Evolutionary conservation across 37 sponge, comb jelly and placozoan genomes (phyloP).

Genomic region (Theonella swinhoei): DNA sequence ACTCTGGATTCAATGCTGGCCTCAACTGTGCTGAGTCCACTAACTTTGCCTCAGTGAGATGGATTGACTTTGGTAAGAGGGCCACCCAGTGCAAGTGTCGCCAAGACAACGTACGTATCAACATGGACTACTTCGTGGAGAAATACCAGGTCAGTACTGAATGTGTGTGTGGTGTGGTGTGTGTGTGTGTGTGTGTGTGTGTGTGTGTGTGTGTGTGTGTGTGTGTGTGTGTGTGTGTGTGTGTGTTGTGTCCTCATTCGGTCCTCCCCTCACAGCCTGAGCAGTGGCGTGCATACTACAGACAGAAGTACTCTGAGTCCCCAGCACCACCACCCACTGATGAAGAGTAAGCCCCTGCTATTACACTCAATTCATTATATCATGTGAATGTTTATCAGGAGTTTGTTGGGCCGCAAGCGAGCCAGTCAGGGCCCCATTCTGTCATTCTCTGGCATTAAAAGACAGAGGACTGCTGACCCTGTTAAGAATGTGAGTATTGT

Average conservation of each 20-base stretch:
- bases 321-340: neutral
- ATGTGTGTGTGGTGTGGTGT: neutral
- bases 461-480: conserved; percentile 12
- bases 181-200: too few relatives aligned
- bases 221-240: conserved; percentile 20
- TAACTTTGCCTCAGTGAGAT: conserved; percentile 90
- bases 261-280: neutral
- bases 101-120: conserved; percentile 83
- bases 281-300: conserved; percentile 23
- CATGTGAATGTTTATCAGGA: neutral
- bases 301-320: neutral
- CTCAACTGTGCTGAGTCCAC: conserved; percentile 98
- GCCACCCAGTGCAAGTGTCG: conserved; percentile 88
- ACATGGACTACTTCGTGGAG: conserved; percentile 94
- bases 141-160: conserved; percentile 40
- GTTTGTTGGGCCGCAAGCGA: conserved; percentile 9
- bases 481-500: neutral
- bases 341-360: conserved; percentile 1
- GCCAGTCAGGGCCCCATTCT: conserved; percentile 32
- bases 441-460: conserved; percentile 1
- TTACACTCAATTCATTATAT: neutral
- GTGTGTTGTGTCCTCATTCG: neutral
- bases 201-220: conserved; percentile 36
- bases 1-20: conserved; percentile 96
- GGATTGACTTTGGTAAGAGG: conserved; percentile 91